Base-by-base conservation (phyloP, 2,797 vertebrate genomes). In the Petrocephalus sullivani region DNA sequence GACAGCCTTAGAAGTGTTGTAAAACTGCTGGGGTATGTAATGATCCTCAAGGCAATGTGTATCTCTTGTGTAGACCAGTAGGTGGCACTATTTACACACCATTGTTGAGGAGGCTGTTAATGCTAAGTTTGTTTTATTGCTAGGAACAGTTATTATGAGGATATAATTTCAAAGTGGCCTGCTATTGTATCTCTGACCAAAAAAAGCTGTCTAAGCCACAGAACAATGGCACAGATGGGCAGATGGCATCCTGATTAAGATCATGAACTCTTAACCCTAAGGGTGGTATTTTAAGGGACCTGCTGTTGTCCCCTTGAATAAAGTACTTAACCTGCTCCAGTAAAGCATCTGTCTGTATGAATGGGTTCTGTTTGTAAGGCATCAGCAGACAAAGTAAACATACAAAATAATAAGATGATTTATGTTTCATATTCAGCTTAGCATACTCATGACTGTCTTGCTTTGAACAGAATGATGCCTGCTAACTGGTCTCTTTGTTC, bases 201-300 rank as follows among this genome's bases (percentile, higher is more conserved):
- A 33, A 75, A 71, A 71, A 75, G 14, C 28, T 75, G 33, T 75
- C 12, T 16, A 41, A 75, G 33, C 67, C 14, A 41, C 19, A 81
- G 41, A 81, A 49, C 75, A n/a, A 81, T 9, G 41, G 21, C 33
- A 78, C 37, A 78, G 37, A 78, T 78, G 71, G 75, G 41, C 37
- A 78, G 37, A 78, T 78, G 71, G 75, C 75, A 81, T 81, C 75
- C 41, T 81, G 75, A 81, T 81, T 81, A 81, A 49, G 71, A 78
- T 19, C 71, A 1, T 49, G 41, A 16, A 78, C 16, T 78, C 37
- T n/a, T 41, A 46, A 78, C 37, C 71, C 71, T 78, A 78, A 49
- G 19, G 41, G 19, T 49, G 75, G 19, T 81, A 41, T 49, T 78
- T 81, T 49, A 81, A 81, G 41, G 19, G 41, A 46, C 75, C 16